These are phyloP conservation scores for Cydia pomonella DNA, from an alignment of 1,140 invertebrate species.

Conservation along the genomic window DNA sequence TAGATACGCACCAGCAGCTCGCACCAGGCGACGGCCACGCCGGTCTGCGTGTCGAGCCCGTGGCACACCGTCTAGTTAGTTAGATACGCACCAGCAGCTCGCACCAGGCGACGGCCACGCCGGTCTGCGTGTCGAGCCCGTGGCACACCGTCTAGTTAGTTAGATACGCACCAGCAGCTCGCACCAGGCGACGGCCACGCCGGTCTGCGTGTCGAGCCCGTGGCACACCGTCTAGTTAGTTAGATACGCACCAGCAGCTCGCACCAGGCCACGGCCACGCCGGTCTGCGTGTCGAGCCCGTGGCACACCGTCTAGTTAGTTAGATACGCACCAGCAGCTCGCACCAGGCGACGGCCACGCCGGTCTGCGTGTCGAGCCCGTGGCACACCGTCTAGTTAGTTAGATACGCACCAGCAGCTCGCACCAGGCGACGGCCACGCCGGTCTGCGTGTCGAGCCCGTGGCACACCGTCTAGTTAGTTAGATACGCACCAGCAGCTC, in stretches of 20 bases:
- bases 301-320: slow-evolving; percentile 99
- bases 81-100: slow-evolving; percentile 91
- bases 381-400: slow-evolving; percentile 99
- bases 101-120: slow-evolving; percentile 99
- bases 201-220: slow-evolving; percentile 98
- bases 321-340: slow-evolving; percentile 91
- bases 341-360: slow-evolving; percentile 99
- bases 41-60: slow-evolving; percentile 98
- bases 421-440: slow-evolving; percentile 99
- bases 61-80: slow-evolving; percentile 99
- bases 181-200: slow-evolving; percentile 99
- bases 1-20: slow-evolving; percentile 91
- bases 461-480: slow-evolving; percentile 99
- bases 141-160: slow-evolving; percentile 99
- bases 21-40: slow-evolving; percentile 99
- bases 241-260: slow-evolving; percentile 91
- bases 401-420: slow-evolving; percentile 91
- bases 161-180: slow-evolving; percentile 91
- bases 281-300: slow-evolving; percentile 98
- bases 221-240: slow-evolving; percentile 99
- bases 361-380: slow-evolving; percentile 98
- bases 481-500: slow-evolving; percentile 91
- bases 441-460: slow-evolving; percentile 98
- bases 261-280: slow-evolving; percentile 99
- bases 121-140: slow-evolving; percentile 98